Percentiles rank a stretch among this genome's conserved stretches.
Conservation (phyloP, 1,140 invertebrate species). For the Chelonus insularis region DNA sequence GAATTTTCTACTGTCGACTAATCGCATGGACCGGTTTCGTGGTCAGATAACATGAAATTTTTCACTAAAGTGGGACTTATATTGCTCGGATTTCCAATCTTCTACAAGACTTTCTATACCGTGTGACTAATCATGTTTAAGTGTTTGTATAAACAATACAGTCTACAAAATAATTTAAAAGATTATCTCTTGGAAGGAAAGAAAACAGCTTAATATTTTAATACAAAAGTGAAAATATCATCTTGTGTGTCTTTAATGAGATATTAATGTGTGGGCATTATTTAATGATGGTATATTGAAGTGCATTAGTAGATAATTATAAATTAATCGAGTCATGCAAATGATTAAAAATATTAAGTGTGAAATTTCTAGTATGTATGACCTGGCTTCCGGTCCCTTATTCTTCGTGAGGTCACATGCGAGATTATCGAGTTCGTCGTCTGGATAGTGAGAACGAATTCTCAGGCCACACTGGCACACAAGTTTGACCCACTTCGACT, state of each 20-base stretch:
- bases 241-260: too few relatives aligned
- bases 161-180: background rate
- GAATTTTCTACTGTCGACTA: slow-evolving; percentile 12
- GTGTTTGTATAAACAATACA: background rate
- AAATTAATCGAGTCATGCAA: too few relatives aligned
- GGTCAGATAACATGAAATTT: slow-evolving; percentile 20
- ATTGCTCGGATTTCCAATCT: slow-evolving; percentile 1
- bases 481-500: slow-evolving; percentile 33
- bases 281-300: too few relatives aligned
- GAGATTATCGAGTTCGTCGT: slow-evolving; percentile 22
- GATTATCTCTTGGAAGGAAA: too few relatives aligned
- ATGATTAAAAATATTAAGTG: too few relatives aligned
- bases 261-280: too few relatives aligned
- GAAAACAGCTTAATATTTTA: too few relatives aligned
- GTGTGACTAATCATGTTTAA: slow-evolving; percentile 1
- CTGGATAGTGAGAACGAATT: slow-evolving; percentile 27
- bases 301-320: too few relatives aligned
- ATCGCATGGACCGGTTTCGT: slow-evolving; percentile 17
- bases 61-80: slow-evolving; percentile 18
- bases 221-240: too few relatives aligned
- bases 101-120: background rate
- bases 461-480: slow-evolving; percentile 28
- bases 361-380: slow-evolving; percentile 5
- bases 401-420: slow-evolving; percentile 5
- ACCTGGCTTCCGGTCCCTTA: background rate